These are phyloP conservation scores for Nyctibius bracteatus DNA, from an alignment of 2,113 vertebrate genomes.

Conservation along the genomic window DNA sequence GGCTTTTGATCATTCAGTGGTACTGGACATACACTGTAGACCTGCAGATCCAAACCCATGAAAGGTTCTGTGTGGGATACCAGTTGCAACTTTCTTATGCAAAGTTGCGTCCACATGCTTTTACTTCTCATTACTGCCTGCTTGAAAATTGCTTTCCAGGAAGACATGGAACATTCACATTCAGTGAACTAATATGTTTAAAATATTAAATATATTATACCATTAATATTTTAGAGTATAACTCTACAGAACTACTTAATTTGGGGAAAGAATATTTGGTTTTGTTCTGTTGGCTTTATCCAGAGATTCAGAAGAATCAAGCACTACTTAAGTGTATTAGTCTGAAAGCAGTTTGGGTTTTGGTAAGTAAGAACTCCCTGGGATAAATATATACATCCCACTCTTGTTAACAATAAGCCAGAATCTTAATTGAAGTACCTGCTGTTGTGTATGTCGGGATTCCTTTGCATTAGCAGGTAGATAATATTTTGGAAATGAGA, in stretches of 20 bases:
- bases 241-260: neutral
- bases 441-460: neutral
- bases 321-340: neutral
- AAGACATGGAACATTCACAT: neutral
- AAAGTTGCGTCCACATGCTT: neutral
- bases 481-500: neutral
- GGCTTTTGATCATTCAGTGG: neutral
- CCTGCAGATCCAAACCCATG: neutral
- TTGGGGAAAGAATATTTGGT: neutral
- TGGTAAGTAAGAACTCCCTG: neutral
- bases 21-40: rapidly evolving
- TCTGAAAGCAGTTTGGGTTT: neutral
- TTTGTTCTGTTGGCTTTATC: neutral
- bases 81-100: neutral
- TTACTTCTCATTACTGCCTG: neutral
- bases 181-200: neutral
- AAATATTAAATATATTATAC: neutral
- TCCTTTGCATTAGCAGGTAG: neutral
- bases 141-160: neutral
- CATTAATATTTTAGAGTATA: neutral
- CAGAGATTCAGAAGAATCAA: neutral
- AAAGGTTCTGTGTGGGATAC: rapidly evolving
- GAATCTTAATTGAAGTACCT: neutral
- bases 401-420: neutral
- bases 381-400: neutral